A percentile compares a stretch with the other conserved stretches of the same genome.
These are phyloP conservation scores for Forbesichthys papilliferus DNA, from an alignment of 2,113 vertebrate species.

Conservation along the genomic window DNA sequence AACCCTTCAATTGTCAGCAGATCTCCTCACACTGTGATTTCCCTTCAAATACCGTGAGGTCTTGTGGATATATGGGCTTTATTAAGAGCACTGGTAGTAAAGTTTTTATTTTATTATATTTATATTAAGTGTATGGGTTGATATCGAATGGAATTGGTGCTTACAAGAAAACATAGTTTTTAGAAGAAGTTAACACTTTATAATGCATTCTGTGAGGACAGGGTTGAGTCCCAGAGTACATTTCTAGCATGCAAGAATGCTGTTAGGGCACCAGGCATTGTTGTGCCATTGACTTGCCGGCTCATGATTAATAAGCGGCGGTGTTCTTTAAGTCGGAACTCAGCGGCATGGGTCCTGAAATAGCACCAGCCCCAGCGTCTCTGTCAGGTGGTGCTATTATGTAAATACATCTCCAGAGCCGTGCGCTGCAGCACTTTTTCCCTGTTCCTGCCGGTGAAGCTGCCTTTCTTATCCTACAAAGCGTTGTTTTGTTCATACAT, in stretches of 20 bases:
- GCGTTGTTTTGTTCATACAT: background rate
- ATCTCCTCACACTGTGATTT: background rate
- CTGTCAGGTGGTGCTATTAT: slow-evolving; percentile 53
- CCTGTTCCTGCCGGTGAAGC: slow-evolving; percentile 22
- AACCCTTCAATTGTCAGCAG: background rate
- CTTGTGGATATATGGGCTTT: no score
- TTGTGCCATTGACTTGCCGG: slow-evolving; percentile 35
- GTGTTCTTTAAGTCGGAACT: slow-evolving; percentile 40
- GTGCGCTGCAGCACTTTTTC: background rate
- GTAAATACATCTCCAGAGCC: slow-evolving; percentile 46
- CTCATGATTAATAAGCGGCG: slow-evolving; percentile 27
- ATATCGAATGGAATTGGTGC: no score
- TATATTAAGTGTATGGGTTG: no score
- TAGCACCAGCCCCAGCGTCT: slow-evolving; percentile 44
- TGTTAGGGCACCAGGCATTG: slow-evolving; percentile 19
- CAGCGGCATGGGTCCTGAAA: slow-evolving; percentile 45
- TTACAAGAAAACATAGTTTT: no score
- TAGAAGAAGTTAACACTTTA: no score
- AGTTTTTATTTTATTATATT: no score
- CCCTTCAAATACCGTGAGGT: background rate
- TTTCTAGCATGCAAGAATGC: slow-evolving; percentile 6
- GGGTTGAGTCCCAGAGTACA: background rate
- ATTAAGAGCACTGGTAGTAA: no score
- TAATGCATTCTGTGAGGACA: background rate
- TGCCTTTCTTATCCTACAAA: background rate